Conservation (phyloP, 2,113 vertebrate species). For the Cnemophilus loriae region DNA sequence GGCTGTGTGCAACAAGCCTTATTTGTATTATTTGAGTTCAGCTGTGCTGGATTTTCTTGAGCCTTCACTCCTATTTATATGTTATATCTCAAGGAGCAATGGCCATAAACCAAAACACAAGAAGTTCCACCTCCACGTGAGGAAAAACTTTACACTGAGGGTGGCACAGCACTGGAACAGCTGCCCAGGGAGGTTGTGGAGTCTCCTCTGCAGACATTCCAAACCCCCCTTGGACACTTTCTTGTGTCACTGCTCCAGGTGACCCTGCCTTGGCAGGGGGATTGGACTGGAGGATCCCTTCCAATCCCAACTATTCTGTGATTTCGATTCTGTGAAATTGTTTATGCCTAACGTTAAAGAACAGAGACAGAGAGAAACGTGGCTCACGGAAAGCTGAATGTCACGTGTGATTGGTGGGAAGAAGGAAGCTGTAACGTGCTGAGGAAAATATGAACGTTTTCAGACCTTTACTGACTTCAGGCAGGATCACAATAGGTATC, state of each 20-base stretch:
- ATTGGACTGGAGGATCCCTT: not conserved
- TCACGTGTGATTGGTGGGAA: not conserved
- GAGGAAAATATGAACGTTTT: not conserved
- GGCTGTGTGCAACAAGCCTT: not conserved
- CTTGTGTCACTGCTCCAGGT: not conserved
- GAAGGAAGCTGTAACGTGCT: not conserved
- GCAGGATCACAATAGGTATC: not conserved
- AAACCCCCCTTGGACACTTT: not conserved
- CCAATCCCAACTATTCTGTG: not conserved
- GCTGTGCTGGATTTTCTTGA: not conserved
- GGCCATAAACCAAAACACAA: not conserved
- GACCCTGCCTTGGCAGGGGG: not conserved
- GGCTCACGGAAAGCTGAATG: not conserved
- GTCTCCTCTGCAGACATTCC: not conserved
- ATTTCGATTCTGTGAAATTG: not conserved
- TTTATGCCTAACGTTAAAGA: not conserved
- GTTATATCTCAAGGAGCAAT: not conserved
- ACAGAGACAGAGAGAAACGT: not conserved
- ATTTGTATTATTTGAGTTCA: not conserved
- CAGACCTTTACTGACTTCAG: not conserved
- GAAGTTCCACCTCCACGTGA: not conserved
- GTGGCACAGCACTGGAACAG: not conserved
- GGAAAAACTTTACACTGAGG: not conserved
- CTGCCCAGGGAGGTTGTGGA: not conserved
- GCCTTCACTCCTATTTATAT: not conserved